These are phyloP conservation scores for Parazoanthus atlanticus DNA, from an alignment of 92 coral and sea anemone genomes.

Conservation along the genomic window DNA sequence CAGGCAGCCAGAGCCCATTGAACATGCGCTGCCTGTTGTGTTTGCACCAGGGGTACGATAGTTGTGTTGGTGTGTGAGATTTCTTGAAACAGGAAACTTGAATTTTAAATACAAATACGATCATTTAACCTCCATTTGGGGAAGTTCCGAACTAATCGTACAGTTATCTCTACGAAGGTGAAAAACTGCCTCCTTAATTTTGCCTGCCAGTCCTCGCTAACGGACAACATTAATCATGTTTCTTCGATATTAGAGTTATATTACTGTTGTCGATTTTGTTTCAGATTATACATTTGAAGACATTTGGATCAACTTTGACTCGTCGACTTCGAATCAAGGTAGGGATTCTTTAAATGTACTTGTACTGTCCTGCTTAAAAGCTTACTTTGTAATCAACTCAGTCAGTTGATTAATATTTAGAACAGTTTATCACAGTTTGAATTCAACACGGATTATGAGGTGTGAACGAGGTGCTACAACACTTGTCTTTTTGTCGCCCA, in stretches of 20 bases:
- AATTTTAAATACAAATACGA: slow-evolving; percentile 13
- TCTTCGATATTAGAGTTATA: neutral
- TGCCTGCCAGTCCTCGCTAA: slow-evolving; percentile 23
- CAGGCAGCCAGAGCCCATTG: slow-evolving; percentile 3
- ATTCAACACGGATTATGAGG: slow-evolving; percentile 43
- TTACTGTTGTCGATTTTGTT: slow-evolving; percentile 16
- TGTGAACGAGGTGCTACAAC: slow-evolving; percentile 27
- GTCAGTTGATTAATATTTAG: slow-evolving; percentile 40
- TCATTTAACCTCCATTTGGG: slow-evolving; percentile 2
- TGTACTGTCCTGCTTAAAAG: neutral
- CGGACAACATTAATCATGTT: slow-evolving; percentile 38
- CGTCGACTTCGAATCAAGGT: slow-evolving; percentile 28
- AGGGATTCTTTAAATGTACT: neutral
- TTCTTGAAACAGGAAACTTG: neutral
- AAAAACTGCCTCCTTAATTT: slow-evolving; percentile 32
- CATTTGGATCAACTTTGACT: neutral
- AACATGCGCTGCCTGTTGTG: slow-evolving; percentile 34
- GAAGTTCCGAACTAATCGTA: slow-evolving; percentile 28
- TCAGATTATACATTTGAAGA: slow-evolving; percentile 29
- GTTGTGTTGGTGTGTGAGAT: neutral
- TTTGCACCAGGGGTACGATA: neutral
- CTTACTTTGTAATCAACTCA: slow-evolving; percentile 40
- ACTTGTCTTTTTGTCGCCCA: slow-evolving; percentile 15
- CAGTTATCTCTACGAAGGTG: slow-evolving; percentile 25
- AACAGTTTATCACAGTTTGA: slow-evolving; percentile 39